These are phyloP conservation scores for Dione vanillae DNA, from an alignment of 2,888 invertebrate species.

Conservation along the genomic window DNA sequence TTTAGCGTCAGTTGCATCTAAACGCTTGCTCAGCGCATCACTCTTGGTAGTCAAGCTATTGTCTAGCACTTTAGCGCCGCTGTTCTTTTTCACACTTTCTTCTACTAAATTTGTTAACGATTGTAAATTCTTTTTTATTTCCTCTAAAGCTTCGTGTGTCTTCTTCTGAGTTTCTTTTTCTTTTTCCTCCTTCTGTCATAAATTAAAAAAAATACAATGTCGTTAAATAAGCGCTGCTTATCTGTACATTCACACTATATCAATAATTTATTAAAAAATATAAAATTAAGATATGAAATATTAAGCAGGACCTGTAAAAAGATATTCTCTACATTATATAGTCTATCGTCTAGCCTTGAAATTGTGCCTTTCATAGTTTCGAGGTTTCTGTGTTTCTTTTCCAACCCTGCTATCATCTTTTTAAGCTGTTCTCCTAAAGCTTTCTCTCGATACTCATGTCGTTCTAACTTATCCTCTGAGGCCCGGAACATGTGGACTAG, in stretches of 20 bases:
- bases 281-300: not conserved
- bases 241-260: no score
- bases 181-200: constrained; percentile 85
- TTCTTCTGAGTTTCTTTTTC: constrained; percentile 86
- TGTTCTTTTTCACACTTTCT: constrained; percentile 51
- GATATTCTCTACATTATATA: constrained; percentile 90
- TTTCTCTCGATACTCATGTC: constrained; percentile 92
- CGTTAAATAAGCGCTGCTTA: no score
- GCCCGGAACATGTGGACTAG: constrained; percentile 91
- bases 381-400: constrained; percentile 88
- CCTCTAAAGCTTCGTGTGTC: constrained; percentile 83
- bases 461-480: constrained; percentile 92
- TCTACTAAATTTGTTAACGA: constrained; percentile 56
- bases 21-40: constrained; percentile 58
- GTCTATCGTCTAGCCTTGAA: constrained; percentile 88
- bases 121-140: constrained; percentile 68
- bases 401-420: constrained; percentile 87
- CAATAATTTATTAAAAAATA: no score
- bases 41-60: constrained; percentile 63
- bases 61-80: constrained; percentile 54
- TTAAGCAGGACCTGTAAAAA: constrained; percentile 84
- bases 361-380: constrained; percentile 89
- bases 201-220: constrained; percentile 15
- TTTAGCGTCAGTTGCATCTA: constrained; percentile 71
- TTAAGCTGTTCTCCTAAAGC: constrained; percentile 91